A percentile compares a stretch with the other conserved stretches of the same genome.
Conservation (phyloP, 2,888 invertebrate genomes). For the Leucozona laternaria region DNA sequence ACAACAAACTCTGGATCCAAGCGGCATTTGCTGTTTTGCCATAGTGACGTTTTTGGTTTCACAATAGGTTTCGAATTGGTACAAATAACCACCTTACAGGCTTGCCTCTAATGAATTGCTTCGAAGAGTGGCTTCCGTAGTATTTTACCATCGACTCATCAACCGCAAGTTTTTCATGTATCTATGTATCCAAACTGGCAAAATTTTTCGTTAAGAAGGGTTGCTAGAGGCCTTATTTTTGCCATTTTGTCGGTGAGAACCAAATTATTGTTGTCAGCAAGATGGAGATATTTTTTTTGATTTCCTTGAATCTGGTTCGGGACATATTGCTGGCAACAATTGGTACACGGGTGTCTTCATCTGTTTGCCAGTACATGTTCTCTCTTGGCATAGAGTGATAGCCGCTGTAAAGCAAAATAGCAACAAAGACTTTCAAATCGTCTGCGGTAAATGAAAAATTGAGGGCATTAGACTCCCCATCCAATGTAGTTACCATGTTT, state of each 20-base stretch:
- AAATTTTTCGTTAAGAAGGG: constrained; percentile 2
- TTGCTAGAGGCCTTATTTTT: too few relatives aligned
- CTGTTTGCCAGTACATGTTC: constrained; percentile 29
- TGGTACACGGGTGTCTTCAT: background rate
- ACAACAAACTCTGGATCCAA: constrained; percentile 45
- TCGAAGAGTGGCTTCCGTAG: constrained; percentile 12
- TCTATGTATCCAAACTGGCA: background rate
- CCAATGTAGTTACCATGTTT: too few relatives aligned
- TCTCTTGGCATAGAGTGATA: constrained; percentile 26
- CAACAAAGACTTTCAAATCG: constrained; percentile 14
- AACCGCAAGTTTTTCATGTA: background rate
- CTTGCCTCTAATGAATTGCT: constrained; percentile 4
- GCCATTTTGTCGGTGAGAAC: background rate
- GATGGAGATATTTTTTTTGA: too few relatives aligned
- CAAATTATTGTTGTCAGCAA: too few relatives aligned
- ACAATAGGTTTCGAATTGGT: too few relatives aligned
- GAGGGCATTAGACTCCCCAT: background rate
- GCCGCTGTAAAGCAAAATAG: constrained; percentile 32
- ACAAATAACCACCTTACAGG: too few relatives aligned
- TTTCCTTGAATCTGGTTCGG: too few relatives aligned
- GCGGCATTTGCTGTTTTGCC: too few relatives aligned
- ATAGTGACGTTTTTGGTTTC: too few relatives aligned
- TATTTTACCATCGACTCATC: constrained; percentile 35
- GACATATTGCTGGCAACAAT: constrained; percentile 2
- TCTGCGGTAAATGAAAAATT: constrained; percentile 1